Base-by-base conservation (phyloP, 2,888 invertebrate genomes). In the Drosophila mettleri region DNA sequence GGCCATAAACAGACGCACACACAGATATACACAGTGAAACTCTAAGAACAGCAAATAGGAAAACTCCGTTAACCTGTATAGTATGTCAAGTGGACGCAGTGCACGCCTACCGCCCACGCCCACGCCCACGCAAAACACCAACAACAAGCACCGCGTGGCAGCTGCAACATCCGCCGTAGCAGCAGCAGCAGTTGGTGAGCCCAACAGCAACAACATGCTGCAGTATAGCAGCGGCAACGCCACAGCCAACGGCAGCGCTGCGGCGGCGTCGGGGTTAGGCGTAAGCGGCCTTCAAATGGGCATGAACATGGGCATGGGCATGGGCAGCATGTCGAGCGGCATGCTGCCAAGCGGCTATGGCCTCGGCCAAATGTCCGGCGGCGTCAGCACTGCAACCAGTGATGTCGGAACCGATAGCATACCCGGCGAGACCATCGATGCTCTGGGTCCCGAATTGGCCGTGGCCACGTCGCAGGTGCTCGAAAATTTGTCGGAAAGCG, bases 31-130 rank as follows among this genome's bases (percentile, higher is more conserved):
- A 43, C 29, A 41, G 12, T 2, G 16, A 16, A 49, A 16, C 33
- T 18, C 34, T 34, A 34, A 34, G 33, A 16, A 43, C 70, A 65
- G 43, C 49, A 48, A 54, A 67, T 39, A 34, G 48, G 57, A 55
- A 53, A 43, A 46, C 48, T 49, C 41, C 63, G 45, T 60, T 63
- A 73, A 78, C 31, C 59, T 57, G 70, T 80, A 53, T 79, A 87
- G 80, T 75, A 92, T 92, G 92, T 91, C 91, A 80, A 92, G 92
- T 89, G 92, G 92, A 78, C 91, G 92, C 63, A 92, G 91, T 74
- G 92, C 91, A 64, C 88, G 91, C 70, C 79, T 92, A 69, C 92
- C 92, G 66, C 90, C 91, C 62, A 92, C 91, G 69, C 90, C 90
- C 58, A 92, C 91, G 69, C 92, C 92, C 65, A 89, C 82, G 80